Conservation (phyloP, 2,888 invertebrate species). For the Furcula furcula region DNA sequence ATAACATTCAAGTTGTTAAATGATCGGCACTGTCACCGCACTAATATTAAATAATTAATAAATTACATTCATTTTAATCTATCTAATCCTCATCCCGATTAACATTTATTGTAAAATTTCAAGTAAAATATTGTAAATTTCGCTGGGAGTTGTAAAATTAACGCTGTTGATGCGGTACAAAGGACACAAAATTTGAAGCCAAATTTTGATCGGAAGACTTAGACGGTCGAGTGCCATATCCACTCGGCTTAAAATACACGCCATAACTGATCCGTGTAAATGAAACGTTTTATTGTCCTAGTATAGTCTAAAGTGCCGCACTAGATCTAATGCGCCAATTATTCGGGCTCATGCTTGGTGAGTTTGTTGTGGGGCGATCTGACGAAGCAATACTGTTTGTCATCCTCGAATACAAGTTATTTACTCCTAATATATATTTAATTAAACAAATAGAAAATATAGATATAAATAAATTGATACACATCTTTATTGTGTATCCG, state of each 20-base stretch:
- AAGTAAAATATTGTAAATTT: constrained; percentile 38
- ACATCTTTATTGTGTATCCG: constrained; percentile 24
- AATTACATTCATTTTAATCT: constrained; percentile 53
- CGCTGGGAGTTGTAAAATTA: constrained; percentile 32
- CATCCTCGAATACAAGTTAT: constrained; percentile 11
- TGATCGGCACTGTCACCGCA: constrained; percentile 46
- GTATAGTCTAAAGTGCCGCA: constrained; percentile 74
- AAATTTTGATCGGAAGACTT: constrained; percentile 69
- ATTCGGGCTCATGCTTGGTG: constrained; percentile 28
- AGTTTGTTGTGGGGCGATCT: constrained; percentile 27
- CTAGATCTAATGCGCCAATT: constrained; percentile 49
- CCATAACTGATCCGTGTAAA: constrained; percentile 41
- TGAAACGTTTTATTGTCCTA: constrained; percentile 74
- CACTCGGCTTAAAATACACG: constrained; percentile 37
- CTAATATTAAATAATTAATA: constrained; percentile 39
- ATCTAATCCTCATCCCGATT: constrained; percentile 42
- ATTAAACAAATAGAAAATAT: constrained; percentile 35
- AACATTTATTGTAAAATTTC: constrained; percentile 35
- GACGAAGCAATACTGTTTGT: constrained; percentile 30
- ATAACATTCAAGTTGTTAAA: constrained; percentile 70
- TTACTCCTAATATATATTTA: constrained; percentile 19
- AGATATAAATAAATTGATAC: constrained; percentile 24
- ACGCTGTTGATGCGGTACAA: constrained; percentile 30
- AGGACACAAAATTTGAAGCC: constrained; percentile 46
- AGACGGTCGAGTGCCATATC: constrained; percentile 29